Evolutionary conservation across 1,140 invertebrate species (phyloP), one percentile per base, ranked within the genome.

Genomic region (Drosophila nigrodunni): DNA sequence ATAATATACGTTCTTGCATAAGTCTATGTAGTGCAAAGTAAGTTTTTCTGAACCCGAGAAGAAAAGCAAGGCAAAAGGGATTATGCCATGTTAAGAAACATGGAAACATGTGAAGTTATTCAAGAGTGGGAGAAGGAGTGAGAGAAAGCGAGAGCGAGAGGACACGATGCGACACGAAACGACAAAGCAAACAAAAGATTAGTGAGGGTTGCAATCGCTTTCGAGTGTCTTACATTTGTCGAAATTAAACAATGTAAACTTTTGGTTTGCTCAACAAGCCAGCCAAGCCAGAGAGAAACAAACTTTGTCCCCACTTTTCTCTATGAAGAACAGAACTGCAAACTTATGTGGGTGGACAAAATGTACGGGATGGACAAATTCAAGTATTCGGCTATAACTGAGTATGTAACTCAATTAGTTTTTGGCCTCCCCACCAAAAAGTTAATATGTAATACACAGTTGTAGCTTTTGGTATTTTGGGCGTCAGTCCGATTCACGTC

Each of bases 351-450:
- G 54, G 37, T 58, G 46, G n/a, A 54, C 50, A 37, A 15, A 30
- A 34, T n/a, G 35, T 30, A 35, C 35, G 25, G 35, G 59, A 47
- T 41, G 39, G 59, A 47, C 60, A 47, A 39, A 74, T 44, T 49
- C 46, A 30, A 30, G 25, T 30, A 69, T 74, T 30, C 57, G 57
- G 47, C 49, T 54, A 55, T 35, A 49, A 57, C 30, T 37, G 79
- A 89, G 83, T 81, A 89, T 89, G 86, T 89, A 89, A 89, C 85
- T 89, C 85, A 89, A 89, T 89, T 89, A 89, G 85, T 81, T 89
- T 90, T 82, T 82, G 70, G 69, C 73, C 58, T 71, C 74, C 65
- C 67, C n/a, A 41, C 67, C n/a, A 68, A 52, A 80, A 77, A 78
- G 37, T 74, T 85, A 52, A 78, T 80, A 44, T 83, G 81, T 83